Evolutionary conservation across 2,888 invertebrate genomes (phyloP), one percentile per base, ranked within the genome.

Genomic region (Siphlonurus alternatus): DNA sequence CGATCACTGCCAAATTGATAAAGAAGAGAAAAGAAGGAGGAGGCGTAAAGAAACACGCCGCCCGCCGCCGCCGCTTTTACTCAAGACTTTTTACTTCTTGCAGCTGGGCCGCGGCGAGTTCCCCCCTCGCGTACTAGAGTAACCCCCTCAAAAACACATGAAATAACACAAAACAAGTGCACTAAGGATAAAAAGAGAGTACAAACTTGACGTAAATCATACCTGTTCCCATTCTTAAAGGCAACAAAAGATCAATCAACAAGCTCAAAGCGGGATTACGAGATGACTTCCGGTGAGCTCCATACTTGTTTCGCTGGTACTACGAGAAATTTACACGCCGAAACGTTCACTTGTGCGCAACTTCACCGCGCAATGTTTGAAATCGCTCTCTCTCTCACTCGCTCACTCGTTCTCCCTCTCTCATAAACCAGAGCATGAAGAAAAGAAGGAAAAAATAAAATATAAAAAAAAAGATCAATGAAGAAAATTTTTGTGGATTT

Each of bases 181-280:
- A 38, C 38, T 38, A 15, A 38, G 38, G 38, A 15, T 38, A 38
- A 38, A n/a, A 38, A 38, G 38, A 38, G 15, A 38, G 38, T 38
- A 38, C 38, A 38, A 66, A 24, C 53, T 25, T 60, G 66, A 59
- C 64, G 66, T 65, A 66, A 66, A 66, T 64, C 67, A 66, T 68
- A 68, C 68, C 67, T 67, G 67, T 67, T 65, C 65, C 67, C 68
- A 66, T 66, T 66, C 66, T 66, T 56, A 63, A 60, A 66, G 61
- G 65, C 66, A 66, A 67, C 68, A 68, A 67, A 68, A 68, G 68
- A 68, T 68, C 68, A 68, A 68, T 68, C 68, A 67, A 63, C 66
- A 66, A 65, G 67, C 67, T 65, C 64, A 65, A 65, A 67, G 66
- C 65, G 65, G 66, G 66, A 67, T 66, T 65, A 67, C 63, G 65